A percentile compares a stretch with the other conserved stretches of the same genome.
Conservation (phyloP, 2,113 vertebrate genomes). For the Choloepus hoffmanni region DNA sequence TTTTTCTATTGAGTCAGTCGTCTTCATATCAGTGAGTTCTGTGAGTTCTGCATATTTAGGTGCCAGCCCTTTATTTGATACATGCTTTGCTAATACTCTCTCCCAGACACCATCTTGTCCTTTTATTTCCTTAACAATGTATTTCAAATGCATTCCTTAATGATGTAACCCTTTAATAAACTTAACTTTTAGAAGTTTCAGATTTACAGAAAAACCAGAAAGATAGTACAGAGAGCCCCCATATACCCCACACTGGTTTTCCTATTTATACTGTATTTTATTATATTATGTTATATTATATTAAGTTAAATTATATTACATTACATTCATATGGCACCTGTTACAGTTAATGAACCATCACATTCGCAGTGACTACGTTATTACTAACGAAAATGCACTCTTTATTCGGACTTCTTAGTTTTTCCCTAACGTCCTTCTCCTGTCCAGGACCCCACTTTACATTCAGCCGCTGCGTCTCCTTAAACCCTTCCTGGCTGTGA, state of each 20-base stretch:
- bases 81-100: neutral
- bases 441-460: neutral
- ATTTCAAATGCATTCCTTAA: neutral
- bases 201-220: neutral
- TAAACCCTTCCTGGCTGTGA: no score
- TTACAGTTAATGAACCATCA: neutral
- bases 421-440: neutral
- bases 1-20: neutral
- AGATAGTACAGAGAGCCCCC: neutral
- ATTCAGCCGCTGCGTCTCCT: no score
- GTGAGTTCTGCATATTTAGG: neutral
- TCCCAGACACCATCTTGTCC: neutral
- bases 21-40: neutral
- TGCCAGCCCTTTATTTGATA: neutral
- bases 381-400: neutral
- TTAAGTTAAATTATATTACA: no score
- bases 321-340: no score
- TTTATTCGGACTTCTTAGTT: neutral
- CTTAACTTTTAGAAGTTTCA: constrained; percentile 1
- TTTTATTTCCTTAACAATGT: constrained; percentile 6
- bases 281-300: no score
- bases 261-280: no score
- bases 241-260: neutral
- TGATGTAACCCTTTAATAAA: neutral
- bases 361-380: neutral